A percentile compares a stretch with the other conserved stretches of the same genome.
Conservation (phyloP, 2,797 vertebrate species). For the Falco peregrinus region DNA sequence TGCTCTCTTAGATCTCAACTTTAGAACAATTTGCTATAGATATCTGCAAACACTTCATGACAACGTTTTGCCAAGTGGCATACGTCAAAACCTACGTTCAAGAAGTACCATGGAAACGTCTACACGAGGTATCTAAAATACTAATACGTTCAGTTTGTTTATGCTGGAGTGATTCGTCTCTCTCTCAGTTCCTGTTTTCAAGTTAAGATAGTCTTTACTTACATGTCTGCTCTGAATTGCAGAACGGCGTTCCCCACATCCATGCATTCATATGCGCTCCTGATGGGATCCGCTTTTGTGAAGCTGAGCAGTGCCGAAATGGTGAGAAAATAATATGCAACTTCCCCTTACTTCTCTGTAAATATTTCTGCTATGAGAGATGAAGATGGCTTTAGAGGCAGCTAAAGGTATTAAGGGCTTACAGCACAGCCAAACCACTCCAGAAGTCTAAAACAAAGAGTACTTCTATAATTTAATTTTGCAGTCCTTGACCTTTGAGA, state of each 20-base stretch:
- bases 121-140: constrained; percentile 85
- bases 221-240: constrained; percentile 30
- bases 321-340: constrained; percentile 77
- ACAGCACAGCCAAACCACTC: neutral
- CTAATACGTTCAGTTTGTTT: neutral
- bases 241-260: constrained; percentile 87
- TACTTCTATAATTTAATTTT: neutral
- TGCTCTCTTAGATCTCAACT: constrained; percentile 82
- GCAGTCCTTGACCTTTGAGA: neutral
- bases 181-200: neutral
- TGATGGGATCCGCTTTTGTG: constrained; percentile 88
- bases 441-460: neutral
- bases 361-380: neutral
- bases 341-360: neutral
- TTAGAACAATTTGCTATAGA: constrained; percentile 91
- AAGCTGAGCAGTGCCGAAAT: constrained; percentile 84
- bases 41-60: constrained; percentile 91
- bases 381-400: neutral
- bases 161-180: neutral
- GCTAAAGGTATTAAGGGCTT: neutral
- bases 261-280: constrained; percentile 90
- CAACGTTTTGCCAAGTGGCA: constrained; percentile 87
- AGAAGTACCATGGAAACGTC: constrained; percentile 90
- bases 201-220: neutral
- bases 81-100: constrained; percentile 84